phyloP scores from a whole-genome alignment of 2,888 invertebrate genomes.

The Syrista parreyssii region DNA sequence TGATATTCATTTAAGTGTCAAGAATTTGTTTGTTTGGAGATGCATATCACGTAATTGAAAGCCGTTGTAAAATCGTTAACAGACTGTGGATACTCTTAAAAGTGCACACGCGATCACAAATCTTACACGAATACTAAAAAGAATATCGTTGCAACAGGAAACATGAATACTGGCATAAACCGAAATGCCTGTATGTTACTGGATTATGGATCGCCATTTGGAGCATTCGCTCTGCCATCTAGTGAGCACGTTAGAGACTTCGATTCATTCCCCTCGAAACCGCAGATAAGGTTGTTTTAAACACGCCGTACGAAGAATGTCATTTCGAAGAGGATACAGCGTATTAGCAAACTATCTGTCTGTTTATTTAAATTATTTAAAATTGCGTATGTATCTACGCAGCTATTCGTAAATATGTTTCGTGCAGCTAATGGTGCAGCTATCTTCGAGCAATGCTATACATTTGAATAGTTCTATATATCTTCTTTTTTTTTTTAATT shows the following conservation, averaged over 20 bases:
- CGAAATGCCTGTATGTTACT: not conserved
- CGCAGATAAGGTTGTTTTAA: not conserved
- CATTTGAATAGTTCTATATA: not conserved
- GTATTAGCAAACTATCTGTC: not conserved
- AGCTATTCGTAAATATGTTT: not conserved
- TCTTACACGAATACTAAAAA: not conserved
- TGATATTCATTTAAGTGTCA: not conserved
- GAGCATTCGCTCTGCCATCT: not conserved
- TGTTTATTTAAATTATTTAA: not conserved
- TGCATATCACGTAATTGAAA: not conserved
- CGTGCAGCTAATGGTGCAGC: too few relatives aligned
- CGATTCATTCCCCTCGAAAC: not conserved
- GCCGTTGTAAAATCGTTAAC: not conserved
- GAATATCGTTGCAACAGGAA: not conserved
- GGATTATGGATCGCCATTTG: slow-evolving; percentile 4
- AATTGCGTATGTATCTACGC: not conserved
- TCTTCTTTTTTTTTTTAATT: not conserved
- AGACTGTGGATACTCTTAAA: not conserved
- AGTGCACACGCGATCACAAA: not conserved
- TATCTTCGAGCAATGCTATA: too few relatives aligned
- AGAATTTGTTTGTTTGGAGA: not conserved
- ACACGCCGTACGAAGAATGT: not conserved
- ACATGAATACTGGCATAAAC: not conserved
- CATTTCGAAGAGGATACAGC: not conserved
- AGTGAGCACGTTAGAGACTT: not conserved